Evolutionary conservation across 2,888 invertebrate species (phyloP), one percentile per base, ranked within the genome.

Genomic region (Napeogenes sylphis): DNA sequence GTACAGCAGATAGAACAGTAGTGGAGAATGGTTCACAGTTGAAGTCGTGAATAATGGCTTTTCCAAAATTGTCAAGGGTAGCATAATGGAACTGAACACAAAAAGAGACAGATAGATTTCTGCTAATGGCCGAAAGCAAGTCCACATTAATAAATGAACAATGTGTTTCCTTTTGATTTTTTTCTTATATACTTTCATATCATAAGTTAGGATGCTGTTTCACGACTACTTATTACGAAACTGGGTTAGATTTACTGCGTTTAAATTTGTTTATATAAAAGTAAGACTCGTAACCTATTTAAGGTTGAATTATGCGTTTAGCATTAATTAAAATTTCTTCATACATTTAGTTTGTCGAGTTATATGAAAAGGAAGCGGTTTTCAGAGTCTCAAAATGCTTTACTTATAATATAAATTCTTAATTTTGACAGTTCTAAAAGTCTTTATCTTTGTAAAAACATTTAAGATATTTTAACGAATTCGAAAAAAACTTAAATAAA

Each of bases 111-210:
- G 76, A 74, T 74, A 73, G 73, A 80, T 76, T 81, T 80, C 82
- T 80, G 78, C 82, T 85, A 85, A 85, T 85, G 81, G 84, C 77
- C 74, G 66, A 74, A 72, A 76, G 79, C 81, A 76, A 42, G 42
- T 42, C 42, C 42, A 42, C 80, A 79, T 84, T 84, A 85, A 84
- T 85, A 85, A 85, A 84, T 83, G 82, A 85, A 79, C 73, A 76
- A 76, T 78, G 77, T 80, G 78, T 78, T 77, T 77, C 70, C 68
- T 72, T 75, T 79, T 76, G 75, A 75, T 70, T 70, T 76, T 75
- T 79, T 72, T 66, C 64, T 67, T 70, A 71, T 65, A 51, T 51
- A 51, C 30, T 51, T 51, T 51, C 21, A 21, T 51, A 51, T 21
- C 47, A 47, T 3, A 30, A 51, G 61, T 55, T 58, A 62, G 59